phyloP scores from a whole-genome alignment of 2,888 invertebrate species.

The Patella pellucida region DNA sequence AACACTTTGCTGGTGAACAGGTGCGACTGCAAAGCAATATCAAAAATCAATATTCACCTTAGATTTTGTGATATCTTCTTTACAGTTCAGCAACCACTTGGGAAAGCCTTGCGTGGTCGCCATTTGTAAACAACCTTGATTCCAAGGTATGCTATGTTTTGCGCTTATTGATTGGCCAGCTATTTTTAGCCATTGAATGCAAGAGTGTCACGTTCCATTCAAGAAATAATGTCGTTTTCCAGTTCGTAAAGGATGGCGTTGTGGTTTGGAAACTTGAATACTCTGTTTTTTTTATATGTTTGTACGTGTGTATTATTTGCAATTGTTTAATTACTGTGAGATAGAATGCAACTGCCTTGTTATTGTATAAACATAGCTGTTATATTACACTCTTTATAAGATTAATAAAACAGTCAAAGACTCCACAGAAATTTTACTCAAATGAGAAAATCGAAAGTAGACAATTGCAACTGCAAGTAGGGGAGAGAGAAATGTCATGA shows the following conservation, averaged over 20 bases:
- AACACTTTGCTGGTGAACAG: no score
- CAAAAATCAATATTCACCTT: constrained; percentile 40
- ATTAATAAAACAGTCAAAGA: no score
- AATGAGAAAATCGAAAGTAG: no score
- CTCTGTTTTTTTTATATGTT: background rate
- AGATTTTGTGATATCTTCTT: constrained; percentile 58
- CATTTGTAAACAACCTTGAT: constrained; percentile 58
- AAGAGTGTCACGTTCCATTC: background rate
- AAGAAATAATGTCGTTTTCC: constrained; percentile 17
- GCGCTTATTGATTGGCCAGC: constrained; percentile 41
- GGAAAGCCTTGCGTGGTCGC: constrained; percentile 53
- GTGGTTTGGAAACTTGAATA: constrained; percentile 23
- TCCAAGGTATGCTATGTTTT: constrained; percentile 36
- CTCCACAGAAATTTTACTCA: no score
- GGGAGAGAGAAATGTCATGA: no score
- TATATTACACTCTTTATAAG: no score
- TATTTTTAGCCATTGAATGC: constrained; percentile 34
- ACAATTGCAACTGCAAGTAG: no score
- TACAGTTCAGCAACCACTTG: constrained; percentile 61
- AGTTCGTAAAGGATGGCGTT: constrained; percentile 13
- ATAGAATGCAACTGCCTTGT: no score
- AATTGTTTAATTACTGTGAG: no score
- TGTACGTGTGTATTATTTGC: background rate
- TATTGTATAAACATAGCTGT: no score
- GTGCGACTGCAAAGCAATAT: no score